These are phyloP conservation scores for Origma solitaria DNA, from an alignment of 2,113 vertebrate species.

Conservation along the genomic window DNA sequence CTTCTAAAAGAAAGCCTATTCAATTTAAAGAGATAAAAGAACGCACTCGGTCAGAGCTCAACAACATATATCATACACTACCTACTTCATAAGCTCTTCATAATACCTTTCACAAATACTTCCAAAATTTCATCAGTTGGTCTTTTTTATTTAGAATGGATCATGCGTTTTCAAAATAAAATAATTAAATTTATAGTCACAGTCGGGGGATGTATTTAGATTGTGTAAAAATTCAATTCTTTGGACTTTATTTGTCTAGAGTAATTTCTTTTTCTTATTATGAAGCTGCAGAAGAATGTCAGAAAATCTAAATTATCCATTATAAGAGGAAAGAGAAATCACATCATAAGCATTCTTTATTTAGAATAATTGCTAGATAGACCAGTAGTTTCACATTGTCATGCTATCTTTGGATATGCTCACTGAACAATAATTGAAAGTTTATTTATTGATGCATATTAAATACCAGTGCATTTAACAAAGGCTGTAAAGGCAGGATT, in stretches of 20 bases:
- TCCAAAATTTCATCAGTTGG: neutral
- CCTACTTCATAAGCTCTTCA: neutral
- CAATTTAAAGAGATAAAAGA: neutral
- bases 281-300: slow-evolving; percentile 33
- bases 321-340: slow-evolving; percentile 34
- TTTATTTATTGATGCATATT: slow-evolving; percentile 72
- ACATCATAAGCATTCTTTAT: slow-evolving; percentile 61
- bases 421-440: slow-evolving; percentile 67
- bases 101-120: neutral
- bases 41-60: neutral
- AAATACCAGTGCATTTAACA: slow-evolving; percentile 65
- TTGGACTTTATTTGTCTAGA: neutral
- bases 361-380: slow-evolving; percentile 62
- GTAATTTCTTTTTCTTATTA: slow-evolving; percentile 35
- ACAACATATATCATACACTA: neutral
- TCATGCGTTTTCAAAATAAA: neutral
- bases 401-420: slow-evolving; percentile 57
- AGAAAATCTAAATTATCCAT: slow-evolving; percentile 47
- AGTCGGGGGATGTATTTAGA: neutral
- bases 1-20: neutral
- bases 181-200: neutral
- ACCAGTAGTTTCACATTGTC: slow-evolving; percentile 59
- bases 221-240: neutral
- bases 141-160: neutral
- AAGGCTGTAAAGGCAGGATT: slow-evolving; percentile 52